Conservation (phyloP, 2,113 vertebrate species). For the Marmota flaviventris region DNA sequence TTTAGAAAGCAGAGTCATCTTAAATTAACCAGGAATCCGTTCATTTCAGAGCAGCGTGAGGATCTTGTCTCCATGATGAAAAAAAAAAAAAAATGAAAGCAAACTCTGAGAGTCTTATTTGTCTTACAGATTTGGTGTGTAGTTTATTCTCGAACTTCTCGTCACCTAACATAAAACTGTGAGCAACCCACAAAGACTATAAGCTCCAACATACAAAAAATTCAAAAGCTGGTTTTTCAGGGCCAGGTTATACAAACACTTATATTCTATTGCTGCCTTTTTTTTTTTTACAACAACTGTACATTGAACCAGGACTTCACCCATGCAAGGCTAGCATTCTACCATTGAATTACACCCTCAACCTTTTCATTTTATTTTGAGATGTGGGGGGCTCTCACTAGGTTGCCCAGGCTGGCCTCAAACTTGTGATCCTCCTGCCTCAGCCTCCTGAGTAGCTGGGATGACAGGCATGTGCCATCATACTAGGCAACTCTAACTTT, state of each 20-base stretch:
- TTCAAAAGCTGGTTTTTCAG: not conserved
- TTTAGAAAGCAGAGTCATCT: constrained; percentile 29
- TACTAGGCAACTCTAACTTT: not conserved
- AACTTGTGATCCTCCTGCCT: not conserved
- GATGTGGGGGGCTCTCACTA: not conserved
- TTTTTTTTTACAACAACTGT: not conserved
- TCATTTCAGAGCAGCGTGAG: not conserved
- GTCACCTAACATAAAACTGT: not conserved
- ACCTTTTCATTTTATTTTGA: not conserved
- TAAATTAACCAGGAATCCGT: constrained; percentile 65
- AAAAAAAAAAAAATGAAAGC: not conserved
- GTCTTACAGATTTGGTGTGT: not conserved
- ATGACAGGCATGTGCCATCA: too few species aligned
- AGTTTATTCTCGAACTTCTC: not conserved
- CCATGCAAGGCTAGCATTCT: not conserved
- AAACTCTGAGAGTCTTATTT: not conserved
- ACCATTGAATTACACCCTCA: not conserved
- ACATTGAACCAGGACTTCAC: not conserved
- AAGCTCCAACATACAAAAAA: not conserved
- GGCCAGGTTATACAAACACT: not conserved
- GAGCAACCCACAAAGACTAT: not conserved
- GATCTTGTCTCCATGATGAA: not conserved
- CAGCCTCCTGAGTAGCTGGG: not conserved
- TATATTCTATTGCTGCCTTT: not conserved
- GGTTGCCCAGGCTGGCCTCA: not conserved